Evolutionary conservation across 2,888 invertebrate species (phyloP), one percentile per base, ranked within the genome.

Genomic region (Athetis lepigone): DNA sequence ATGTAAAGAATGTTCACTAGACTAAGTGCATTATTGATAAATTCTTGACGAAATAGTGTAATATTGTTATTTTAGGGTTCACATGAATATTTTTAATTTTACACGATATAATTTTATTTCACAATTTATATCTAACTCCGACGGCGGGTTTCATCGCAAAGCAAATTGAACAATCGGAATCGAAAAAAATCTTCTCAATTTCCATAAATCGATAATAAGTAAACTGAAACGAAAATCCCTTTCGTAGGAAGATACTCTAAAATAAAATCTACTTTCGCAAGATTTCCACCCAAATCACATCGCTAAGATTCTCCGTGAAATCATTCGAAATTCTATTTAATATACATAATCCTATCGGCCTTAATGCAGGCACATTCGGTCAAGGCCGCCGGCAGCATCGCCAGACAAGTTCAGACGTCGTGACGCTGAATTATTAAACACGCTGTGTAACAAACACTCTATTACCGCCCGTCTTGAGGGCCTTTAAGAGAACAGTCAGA

Each of bases 251-350:
- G 13, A 4, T 29, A 40, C 11, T 70, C 9, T n/a, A 49, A 40
- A 68, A 49, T 21, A 11, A 42, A 50, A 69, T 69, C 33, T 23
- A 43, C 36, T 67, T 67, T 47, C 18, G n/a, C 16, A 8, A 59
- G n/a, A 33, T 25, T 45, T 8, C 29, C 13, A 46, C 18, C 37
- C 13, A 68, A 59, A 69, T 59, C 43, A 51, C 36, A 69, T 75
- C 37, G 19, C 11, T 50, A 8, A 52, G 40, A 75, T 45, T 50
- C 23, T 43, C 25, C 7, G 27, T 39, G 27, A 33, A 13, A 46
- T 74, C 45, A 68, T 70, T 69, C 25, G 9, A 68, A 70, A 75
- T 70, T 69, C 75, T 69, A 70, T 70, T 75, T 45, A 69, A 69
- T 75, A 70, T 69, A 69, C 59, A 70, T 70, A 70, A 70, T 69